Conservation (phyloP, 2,888 invertebrate species). For the Oligia strigilis region DNA sequence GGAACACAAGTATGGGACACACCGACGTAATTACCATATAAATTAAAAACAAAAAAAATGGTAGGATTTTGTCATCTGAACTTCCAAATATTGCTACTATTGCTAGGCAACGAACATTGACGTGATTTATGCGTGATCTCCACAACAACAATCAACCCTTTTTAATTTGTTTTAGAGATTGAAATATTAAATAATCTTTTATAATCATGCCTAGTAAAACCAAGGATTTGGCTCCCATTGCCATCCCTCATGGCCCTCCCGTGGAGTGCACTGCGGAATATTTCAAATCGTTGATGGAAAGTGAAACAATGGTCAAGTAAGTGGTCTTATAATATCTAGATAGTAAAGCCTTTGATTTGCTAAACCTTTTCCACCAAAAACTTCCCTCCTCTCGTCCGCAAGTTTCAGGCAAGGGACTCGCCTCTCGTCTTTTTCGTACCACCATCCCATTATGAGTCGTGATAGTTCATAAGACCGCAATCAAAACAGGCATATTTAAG, state of each 20-base stretch:
- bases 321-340: constrained; percentile 51
- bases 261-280: constrained; percentile 89
- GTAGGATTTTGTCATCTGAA: constrained; percentile 28
- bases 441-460: not conserved
- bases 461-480: not conserved
- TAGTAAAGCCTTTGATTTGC: not conserved
- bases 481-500: not conserved
- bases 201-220: constrained; percentile 78
- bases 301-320: constrained; percentile 87
- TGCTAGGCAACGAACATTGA: constrained; percentile 53
- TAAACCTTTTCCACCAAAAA: not conserved
- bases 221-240: constrained; percentile 87
- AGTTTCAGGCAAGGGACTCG: too few species aligned
- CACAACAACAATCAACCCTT: constrained; percentile 16
- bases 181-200: constrained; percentile 22
- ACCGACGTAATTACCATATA: not conserved
- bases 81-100: not conserved
- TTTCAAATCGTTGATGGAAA: constrained; percentile 89
- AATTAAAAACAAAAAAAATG: constrained; percentile 1
- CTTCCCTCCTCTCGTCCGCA: not conserved
- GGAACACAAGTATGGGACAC: not conserved
- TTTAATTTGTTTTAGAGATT: constrained; percentile 50
- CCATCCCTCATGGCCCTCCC: constrained; percentile 87
- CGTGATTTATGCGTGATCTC: constrained; percentile 35
- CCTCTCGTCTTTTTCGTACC: not conserved